A percentile compares a stretch with the other conserved stretches of the same genome.
Evolutionary conservation across 1,140 invertebrate species (phyloP).

Genomic region (Drosophila ficusphila): DNA sequence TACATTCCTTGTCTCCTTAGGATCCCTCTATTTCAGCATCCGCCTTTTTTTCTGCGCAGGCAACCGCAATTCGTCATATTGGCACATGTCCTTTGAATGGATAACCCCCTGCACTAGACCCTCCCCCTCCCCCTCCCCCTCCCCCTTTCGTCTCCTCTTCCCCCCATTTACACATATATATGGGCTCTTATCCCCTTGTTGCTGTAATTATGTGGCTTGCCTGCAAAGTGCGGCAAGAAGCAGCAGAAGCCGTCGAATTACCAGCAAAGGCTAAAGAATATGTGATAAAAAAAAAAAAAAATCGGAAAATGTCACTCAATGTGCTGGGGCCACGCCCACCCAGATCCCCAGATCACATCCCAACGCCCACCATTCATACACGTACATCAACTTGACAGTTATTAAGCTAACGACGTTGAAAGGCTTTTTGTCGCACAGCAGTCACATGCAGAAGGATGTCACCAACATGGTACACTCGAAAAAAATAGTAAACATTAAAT

Average conservation of each 20-base stretch:
- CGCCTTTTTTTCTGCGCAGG: conserved; percentile 8
- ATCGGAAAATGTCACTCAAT: neutral
- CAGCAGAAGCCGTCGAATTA: neutral
- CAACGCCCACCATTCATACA: neutral
- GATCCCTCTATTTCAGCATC: neutral
- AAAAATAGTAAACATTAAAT: neutral
- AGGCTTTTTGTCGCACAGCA: conserved; percentile 64
- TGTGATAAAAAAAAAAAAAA: conserved; percentile 11
- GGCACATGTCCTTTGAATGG: conserved; percentile 74
- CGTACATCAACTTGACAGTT: conserved; percentile 65
- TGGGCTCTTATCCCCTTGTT: conserved; percentile 14
- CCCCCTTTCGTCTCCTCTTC: no score
- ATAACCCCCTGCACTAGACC: conserved; percentile 12
- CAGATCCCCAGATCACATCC: neutral
- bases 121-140: neutral
- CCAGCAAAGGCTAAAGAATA: conserved; percentile 18
- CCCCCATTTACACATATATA: neutral
- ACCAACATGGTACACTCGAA: neutral
- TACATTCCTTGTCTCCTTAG: neutral
- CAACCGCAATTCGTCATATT: conserved; percentile 75
- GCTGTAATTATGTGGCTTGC: conserved; percentile 74
- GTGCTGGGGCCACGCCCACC: conserved; percentile 19
- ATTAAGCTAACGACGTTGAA: conserved; percentile 78
- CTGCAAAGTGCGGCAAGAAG: conserved; percentile 15
- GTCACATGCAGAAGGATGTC: conserved; percentile 1